Evolutionary conservation across 2,888 invertebrate genomes (phyloP), one percentile per base, ranked within the genome.

Genomic region (Sesia bembeciformis): DNA sequence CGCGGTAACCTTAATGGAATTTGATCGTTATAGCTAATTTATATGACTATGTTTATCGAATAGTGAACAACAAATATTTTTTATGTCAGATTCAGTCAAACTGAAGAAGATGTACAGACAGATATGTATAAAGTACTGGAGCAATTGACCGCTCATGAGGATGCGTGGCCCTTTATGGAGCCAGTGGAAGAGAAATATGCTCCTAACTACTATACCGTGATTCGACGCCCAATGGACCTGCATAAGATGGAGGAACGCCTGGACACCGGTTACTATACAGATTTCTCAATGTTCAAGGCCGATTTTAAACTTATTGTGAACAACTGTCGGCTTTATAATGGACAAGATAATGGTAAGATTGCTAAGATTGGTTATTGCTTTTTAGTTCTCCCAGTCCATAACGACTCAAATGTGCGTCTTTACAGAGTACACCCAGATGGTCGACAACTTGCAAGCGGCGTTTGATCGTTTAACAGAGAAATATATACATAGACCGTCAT

Each of bases 101-200:
- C 93, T 51, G 95, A 95, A 64, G 96, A 96, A 74, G 96, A 96
- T 69, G 90, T 96, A 56, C 94, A 95, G 75, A 96, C 95, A 55
- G 96, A 96, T 53, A 95, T 97, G 95, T 96, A 96, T 81, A 97
- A 97, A 90, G 96, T 98, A 56, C 88, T 98, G 56, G 96, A 97
- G 75, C 93, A 94, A 69, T 92, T 98, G 46, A 96, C 95, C 70
- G 93, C 94, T 67, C 97, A 97, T 76, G 93, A 95, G 56, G 97
- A 98, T 76, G 96, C 97, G 0, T 98, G 97, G 97, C 97, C 97
- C 0, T 98, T 98, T 81, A 91, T 95, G 75, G 96, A 97, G 73
- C 96, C 97, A 0, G 97, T 98, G 1, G 96, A 97, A 68, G 97
- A 97, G 74, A 95, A 96, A 71, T 96, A 95, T 75, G 97, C 97